These are phyloP conservation scores for Ommatoiulus sabulosus DNA, from an alignment of 2,888 invertebrate genomes.

Conservation along the genomic window DNA sequence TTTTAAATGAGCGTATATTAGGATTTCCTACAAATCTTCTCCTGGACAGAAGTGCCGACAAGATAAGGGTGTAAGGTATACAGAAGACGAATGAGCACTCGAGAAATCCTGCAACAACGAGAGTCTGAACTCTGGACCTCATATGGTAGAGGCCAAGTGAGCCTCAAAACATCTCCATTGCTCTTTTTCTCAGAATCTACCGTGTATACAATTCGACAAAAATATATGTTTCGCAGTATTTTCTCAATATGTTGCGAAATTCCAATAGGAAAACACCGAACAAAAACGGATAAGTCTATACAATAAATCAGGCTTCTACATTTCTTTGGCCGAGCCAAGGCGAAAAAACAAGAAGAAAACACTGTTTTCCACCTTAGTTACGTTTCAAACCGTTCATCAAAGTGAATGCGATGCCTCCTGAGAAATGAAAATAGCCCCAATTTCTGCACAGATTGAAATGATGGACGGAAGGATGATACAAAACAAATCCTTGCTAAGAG, in stretches of 20 bases:
- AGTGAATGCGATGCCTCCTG: neutral
- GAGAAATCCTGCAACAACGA: neutral
- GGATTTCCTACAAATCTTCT: slow-evolving; percentile 27
- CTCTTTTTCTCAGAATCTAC: neutral
- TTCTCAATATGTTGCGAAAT: neutral
- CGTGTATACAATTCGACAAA: neutral
- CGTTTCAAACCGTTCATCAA: slow-evolving; percentile 36
- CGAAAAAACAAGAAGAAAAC: slow-evolving; percentile 6
- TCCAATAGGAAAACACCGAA: neutral
- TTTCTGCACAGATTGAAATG: slow-evolving; percentile 36
- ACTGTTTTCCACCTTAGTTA: slow-evolving; percentile 7
- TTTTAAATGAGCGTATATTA: neutral
- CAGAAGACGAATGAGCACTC: neutral
- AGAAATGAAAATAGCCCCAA: slow-evolving; percentile 22
- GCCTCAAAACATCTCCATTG: neutral
- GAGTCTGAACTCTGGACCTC: neutral
- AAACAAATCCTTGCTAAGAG: slow-evolving; percentile 2
- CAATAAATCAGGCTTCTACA: slow-evolving; percentile 16
- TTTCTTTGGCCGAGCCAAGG: neutral
- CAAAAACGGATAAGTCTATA: neutral
- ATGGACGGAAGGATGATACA: slow-evolving; percentile 16
- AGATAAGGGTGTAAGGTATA: neutral
- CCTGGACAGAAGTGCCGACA: neutral
- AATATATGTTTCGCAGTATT: neutral
- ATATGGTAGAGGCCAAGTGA: neutral